Evolutionary conservation across 53 echinoderm and acorn worm species (phyloP), one percentile per base, ranked within the genome.

Genomic region (Glandiceps talaboti): DNA sequence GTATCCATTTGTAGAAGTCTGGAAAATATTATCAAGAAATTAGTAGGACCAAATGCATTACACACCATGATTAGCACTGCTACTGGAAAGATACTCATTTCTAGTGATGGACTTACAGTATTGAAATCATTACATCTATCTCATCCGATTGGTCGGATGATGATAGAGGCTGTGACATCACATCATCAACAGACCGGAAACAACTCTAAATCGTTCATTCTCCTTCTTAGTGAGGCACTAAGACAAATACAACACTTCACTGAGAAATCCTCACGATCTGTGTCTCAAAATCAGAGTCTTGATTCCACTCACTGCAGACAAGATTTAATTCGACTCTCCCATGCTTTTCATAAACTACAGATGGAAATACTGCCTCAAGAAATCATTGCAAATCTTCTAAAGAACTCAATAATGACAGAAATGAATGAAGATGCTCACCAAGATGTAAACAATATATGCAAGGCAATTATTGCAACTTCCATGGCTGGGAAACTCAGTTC

Each of bases 71-170:
- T 88, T 77, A 91, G 88, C 29, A 82, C 91, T 6, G 76, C 91
- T 33, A 78, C 84, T 1, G 86, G 86, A 26, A 91, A 82, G 29
- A 83, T 85, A 26, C 78, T 91, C 77, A 83, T 91, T 74, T 85
- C 91, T n/a, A 83, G 91, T 25, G 88, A 88, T 74, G 91, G 88
- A 26, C 64, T 76, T 75, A 88, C 91, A 32, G 78, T 91, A 30
- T 77, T 91, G 75, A 76, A 77, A 33, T 85, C 91, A 10, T 74
- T 85, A 74, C 82, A 85, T 76, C 72, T 91, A 31, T 85, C 91
- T 29, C 91, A 88, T 78, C 91, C 91, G 27, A 33, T 88, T 33
- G 91, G 83, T 74, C 79, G 91, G 73, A 88, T 85, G 91, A 72
- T 91, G 27, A 81, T 91, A 29, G 83, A 77, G 45, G 80, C 75